Evolutionary conservation across 2,888 invertebrate species (phyloP).

Genomic region (Melinaea menophilus): DNA sequence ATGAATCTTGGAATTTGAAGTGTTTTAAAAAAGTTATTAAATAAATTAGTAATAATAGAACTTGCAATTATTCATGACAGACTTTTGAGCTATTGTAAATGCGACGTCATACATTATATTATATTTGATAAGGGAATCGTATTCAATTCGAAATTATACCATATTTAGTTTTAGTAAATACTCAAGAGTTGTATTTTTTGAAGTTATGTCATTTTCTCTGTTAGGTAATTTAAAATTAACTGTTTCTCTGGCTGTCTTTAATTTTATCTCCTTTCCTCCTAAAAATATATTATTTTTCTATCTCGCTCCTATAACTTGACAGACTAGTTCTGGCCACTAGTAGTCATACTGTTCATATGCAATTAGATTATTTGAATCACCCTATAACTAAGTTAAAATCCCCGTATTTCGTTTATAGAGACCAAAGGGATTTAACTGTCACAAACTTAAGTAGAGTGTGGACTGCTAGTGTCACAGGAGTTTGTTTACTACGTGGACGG

Average conservation of each 20-base stretch:
- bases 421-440: background rate
- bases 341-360: constrained; percentile 75
- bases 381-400: background rate
- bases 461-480: background rate
- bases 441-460: background rate
- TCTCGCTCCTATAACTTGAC: constrained; percentile 87
- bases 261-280: constrained; percentile 83
- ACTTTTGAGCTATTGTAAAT: no score
- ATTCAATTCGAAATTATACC: no score
- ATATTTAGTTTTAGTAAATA: no score
- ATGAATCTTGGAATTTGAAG: background rate
- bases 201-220: background rate
- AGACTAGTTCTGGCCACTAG: constrained; percentile 87
- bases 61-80: no score
- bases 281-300: constrained; percentile 89
- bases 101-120: no score
- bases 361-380: background rate
- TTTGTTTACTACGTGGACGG: constrained; percentile 3
- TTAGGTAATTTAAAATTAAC: constrained; percentile 35
- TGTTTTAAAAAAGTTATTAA: no score
- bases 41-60: no score
- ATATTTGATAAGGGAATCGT: no score
- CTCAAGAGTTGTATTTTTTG: no score
- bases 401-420: background rate
- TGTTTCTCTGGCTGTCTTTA: constrained; percentile 81